phyloP scores from a whole-genome alignment of 2,113 vertebrate species.

The Coptodon bakossiorum region DNA sequence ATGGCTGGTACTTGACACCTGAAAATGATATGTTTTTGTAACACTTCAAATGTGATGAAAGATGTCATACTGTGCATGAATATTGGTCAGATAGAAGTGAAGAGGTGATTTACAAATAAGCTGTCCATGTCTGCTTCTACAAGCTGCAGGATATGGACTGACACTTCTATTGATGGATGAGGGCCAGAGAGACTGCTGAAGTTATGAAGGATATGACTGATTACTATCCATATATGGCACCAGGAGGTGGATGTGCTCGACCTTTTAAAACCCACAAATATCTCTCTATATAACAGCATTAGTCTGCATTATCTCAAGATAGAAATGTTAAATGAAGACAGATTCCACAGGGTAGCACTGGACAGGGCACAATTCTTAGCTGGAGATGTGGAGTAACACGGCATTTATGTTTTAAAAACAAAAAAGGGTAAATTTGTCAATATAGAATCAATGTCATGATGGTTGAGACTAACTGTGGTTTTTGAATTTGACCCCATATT shows the following conservation, averaged over 20 bases:
- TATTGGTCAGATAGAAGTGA: neutral
- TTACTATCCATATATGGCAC: slow-evolving; percentile 3
- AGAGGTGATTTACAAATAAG: neutral
- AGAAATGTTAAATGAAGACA: slow-evolving; percentile 13
- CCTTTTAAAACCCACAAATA: slow-evolving; percentile 42
- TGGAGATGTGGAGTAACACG: neutral
- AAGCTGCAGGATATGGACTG: neutral
- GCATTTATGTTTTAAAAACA: neutral
- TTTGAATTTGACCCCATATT: neutral
- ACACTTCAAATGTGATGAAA: neutral
- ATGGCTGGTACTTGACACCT: neutral
- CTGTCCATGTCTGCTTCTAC: neutral
- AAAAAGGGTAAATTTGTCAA: neutral
- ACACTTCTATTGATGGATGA: neutral
- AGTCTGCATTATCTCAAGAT: slow-evolving; percentile 22
- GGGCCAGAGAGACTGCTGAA: neutral
- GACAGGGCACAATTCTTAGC: neutral
- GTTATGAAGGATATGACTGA: slow-evolving; percentile 19
- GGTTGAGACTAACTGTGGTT: neutral
- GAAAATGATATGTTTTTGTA: neutral
- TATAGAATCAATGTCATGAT: neutral
- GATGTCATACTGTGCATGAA: neutral
- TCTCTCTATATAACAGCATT: slow-evolving; percentile 20
- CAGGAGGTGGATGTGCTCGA: neutral
- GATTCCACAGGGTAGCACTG: neutral